Evolutionary conservation across 2,113 vertebrate genomes (phyloP), one percentile per base, ranked within the genome.

Genomic region (Machaerirhynchus nigripectus): DNA sequence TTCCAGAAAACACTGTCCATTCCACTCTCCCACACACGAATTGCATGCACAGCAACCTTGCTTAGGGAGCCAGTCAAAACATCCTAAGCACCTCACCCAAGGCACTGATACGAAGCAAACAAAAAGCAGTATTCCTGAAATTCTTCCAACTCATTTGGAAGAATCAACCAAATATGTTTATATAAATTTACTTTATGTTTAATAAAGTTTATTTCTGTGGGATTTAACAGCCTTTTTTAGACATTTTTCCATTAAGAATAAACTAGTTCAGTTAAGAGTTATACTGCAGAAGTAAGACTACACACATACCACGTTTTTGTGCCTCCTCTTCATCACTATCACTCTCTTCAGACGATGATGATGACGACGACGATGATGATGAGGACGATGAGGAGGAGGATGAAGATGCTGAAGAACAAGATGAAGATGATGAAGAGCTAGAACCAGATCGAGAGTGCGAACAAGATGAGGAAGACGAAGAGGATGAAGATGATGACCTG

Each of bases 331-430:
- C 98, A 92, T 99, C 99, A 84, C 99, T 99, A 93, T 99, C 99
- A 89, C 98, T 99, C 92, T 99, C 98, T 94, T 99, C 99, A 61
- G 99, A 99, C 4, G 99, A 99, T 5, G 99, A 99, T 0, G 99
- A 99, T 2, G 99, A 99, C 0, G 99, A 99, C 0, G 99, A 99
- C 0, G 99, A 99, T 0, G 99, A 99, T 0, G 99, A 99, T 0
- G 99, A 99, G 0, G 99, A 98, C 0, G 98, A 98, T 0, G 98
- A 98, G 0, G 98, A 98, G 0, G 98, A 98, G 0, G 98, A 98
- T 1, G 98, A 98, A 1, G 98, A 98, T 64, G 97, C 97, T 89
- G 98, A 98, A 92, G 98, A 98, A 96, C 98, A 98, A 90, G 98
- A 98, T 64, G 98, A 98, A 47, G 98, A 98, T 4, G 98, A 98